These are phyloP conservation scores for Drosophila busckii DNA, from an alignment of 1,140 invertebrate genomes.

Conservation along the genomic window DNA sequence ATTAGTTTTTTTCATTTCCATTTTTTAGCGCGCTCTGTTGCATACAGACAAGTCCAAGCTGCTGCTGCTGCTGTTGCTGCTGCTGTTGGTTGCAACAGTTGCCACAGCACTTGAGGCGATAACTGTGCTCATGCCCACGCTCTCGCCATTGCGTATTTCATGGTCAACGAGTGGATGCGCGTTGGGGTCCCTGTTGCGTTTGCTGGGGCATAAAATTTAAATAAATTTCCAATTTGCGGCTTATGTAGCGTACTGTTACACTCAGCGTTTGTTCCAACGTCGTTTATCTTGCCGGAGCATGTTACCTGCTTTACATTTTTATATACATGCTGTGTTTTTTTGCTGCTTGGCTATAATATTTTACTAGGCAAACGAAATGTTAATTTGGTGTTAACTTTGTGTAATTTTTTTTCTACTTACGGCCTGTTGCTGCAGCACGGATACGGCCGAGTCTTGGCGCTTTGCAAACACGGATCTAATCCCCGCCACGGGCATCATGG, in stretches of 20 bases:
- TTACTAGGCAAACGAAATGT: conserved; percentile 51
- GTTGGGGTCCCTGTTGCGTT: background rate
- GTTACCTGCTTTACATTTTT: conserved; percentile 44
- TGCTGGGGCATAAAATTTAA: conserved; percentile 61
- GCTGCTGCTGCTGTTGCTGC: background rate
- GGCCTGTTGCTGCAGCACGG: conserved; percentile 80
- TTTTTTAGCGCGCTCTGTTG: conserved; percentile 25
- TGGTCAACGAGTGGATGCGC: conserved; percentile 34
- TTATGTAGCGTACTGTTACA: background rate
- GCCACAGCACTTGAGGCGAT: too few species aligned
- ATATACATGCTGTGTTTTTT: conserved; percentile 22
- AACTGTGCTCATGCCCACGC: conserved; percentile 1
- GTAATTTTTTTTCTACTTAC: conserved; percentile 27
- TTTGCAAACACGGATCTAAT: conserved; percentile 88
- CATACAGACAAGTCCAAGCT: conserved; percentile 16
- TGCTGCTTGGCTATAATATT: conserved; percentile 38
- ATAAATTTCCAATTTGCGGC: conserved; percentile 71
- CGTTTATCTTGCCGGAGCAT: conserved; percentile 23
- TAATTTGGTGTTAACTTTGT: conserved; percentile 72
- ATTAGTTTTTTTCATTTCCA: conserved; percentile 43
- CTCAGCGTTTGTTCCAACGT: conserved; percentile 12
- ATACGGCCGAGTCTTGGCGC: conserved; percentile 85
- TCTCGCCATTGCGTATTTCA: conserved; percentile 23
- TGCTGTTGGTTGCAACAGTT: too few species aligned
- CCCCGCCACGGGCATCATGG: conserved; percentile 92